Conservation (phyloP, 2,797 vertebrate species). For the Perdix hodgsoniae region DNA sequence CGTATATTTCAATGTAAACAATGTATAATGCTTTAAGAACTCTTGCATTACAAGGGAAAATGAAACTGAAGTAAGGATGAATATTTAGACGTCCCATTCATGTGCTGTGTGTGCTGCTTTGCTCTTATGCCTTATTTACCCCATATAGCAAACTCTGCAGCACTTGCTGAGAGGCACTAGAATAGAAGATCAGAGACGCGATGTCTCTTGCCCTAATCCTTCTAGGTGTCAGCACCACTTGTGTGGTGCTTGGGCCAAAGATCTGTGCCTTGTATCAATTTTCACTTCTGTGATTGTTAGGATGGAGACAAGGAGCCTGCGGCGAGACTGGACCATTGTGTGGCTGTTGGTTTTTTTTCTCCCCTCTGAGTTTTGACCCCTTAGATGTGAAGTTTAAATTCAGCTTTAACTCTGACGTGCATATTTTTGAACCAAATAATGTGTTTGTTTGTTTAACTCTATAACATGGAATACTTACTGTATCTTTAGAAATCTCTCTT, state of each 20-base stretch:
- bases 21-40: conserved; percentile 18
- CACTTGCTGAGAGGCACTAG: conserved; percentile 10
- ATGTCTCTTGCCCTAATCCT: conserved; percentile 30
- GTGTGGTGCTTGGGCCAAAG: neutral
- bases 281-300: neutral
- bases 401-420: neutral
- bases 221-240: conserved; percentile 23
- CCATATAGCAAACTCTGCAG: neutral
- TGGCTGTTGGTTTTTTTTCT: neutral
- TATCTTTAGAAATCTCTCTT: conserved; percentile 28
- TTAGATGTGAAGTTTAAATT: conserved; percentile 37
- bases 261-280: neutral
- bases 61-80: neutral
- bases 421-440: conserved; percentile 30
- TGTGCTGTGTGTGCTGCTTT: neutral
- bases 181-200: conserved; percentile 2
- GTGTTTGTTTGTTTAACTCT: conserved; percentile 39
- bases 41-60: neutral
- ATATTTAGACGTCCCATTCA: conserved; percentile 8
- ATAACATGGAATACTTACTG: conserved; percentile 39
- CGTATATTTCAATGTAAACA: conserved; percentile 32
- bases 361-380: conserved; percentile 32
- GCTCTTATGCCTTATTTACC: neutral
- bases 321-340: neutral
- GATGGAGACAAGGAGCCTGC: neutral